Conservation (phyloP, 2,113 vertebrate genomes). For the Mola mola region DNA sequence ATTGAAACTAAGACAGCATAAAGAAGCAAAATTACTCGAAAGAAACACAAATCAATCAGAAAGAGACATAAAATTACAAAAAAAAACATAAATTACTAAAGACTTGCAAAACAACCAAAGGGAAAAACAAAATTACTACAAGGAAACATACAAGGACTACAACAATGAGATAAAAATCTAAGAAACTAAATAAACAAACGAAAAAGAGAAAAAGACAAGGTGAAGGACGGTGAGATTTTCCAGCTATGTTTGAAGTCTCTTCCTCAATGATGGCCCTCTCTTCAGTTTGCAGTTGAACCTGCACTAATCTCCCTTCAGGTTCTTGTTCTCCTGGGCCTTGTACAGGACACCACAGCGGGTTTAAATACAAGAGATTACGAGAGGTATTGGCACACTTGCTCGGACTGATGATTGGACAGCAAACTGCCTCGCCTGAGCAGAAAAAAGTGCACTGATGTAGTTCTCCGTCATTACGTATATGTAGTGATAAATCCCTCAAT, state of each 20-base stretch:
- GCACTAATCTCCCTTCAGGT: constrained; percentile 46
- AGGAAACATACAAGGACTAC: too few relatives aligned
- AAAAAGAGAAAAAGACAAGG: too few relatives aligned
- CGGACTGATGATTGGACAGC: constrained; percentile 39
- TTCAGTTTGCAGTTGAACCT: constrained; percentile 26
- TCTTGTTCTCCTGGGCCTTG: constrained; percentile 47
- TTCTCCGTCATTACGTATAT: constrained; percentile 59
- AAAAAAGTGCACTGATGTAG: constrained; percentile 43
- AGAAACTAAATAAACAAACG: too few relatives aligned
- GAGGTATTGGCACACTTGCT: constrained; percentile 19
- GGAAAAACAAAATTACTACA: neutral
- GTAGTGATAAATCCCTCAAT: constrained; percentile 69
- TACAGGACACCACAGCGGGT: constrained; percentile 31
- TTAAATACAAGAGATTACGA: constrained; percentile 66
- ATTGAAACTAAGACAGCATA: neutral
- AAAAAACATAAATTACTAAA: neutral
- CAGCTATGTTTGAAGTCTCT: too few relatives aligned
- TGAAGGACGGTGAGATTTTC: too few relatives aligned
- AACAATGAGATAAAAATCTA: too few relatives aligned
- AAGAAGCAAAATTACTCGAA: neutral
- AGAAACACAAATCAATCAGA: neutral
- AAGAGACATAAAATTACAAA: neutral
- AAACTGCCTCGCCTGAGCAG: constrained; percentile 26
- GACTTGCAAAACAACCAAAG: neutral
- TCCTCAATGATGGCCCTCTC: neutral